Evolutionary conservation across 2,888 invertebrate genomes (phyloP).

Genomic region (Atrina japonica): DNA sequence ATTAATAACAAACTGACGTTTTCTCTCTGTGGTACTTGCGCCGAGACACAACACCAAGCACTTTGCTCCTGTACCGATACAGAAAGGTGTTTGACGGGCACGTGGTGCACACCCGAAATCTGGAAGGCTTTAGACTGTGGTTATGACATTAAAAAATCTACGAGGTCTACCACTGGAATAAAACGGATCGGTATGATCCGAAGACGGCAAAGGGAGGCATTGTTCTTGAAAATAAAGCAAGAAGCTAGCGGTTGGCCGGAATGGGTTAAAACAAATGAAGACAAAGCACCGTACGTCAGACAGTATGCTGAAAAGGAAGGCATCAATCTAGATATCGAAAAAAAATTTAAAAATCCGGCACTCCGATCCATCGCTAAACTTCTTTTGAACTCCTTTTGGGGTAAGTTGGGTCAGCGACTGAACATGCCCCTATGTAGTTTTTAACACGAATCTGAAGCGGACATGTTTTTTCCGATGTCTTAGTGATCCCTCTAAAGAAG

Average conservation of each 20-base stretch:
- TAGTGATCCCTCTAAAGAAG: constrained; percentile 19
- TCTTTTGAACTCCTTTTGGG: no score
- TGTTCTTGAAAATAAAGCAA: constrained; percentile 49
- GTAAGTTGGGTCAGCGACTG: no score
- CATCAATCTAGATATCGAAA: constrained; percentile 7
- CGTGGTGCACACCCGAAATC: no score
- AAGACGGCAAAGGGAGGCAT: constrained; percentile 41
- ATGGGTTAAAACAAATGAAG: background rate
- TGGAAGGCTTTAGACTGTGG: constrained; percentile 68
- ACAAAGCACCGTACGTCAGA: background rate
- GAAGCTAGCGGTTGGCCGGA: constrained; percentile 49
- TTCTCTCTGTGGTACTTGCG: no score
- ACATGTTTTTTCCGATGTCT: constrained; percentile 31
- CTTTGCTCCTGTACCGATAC: constrained; percentile 1
- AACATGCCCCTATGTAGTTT: no score
- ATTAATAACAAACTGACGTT: constrained; percentile 1
- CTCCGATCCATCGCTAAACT: constrained; percentile 12
- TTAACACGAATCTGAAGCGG: constrained; percentile 31
- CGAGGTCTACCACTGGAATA: no score
- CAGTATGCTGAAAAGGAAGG: constrained; percentile 12
- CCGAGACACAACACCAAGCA: background rate
- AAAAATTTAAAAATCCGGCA: constrained; percentile 3
- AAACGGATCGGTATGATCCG: constrained; percentile 47
- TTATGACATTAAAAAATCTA: constrained; percentile 73
- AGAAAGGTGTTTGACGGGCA: constrained; percentile 6